phyloP scores from a whole-genome alignment of 2,888 invertebrate species.

The Autographa gamma region DNA sequence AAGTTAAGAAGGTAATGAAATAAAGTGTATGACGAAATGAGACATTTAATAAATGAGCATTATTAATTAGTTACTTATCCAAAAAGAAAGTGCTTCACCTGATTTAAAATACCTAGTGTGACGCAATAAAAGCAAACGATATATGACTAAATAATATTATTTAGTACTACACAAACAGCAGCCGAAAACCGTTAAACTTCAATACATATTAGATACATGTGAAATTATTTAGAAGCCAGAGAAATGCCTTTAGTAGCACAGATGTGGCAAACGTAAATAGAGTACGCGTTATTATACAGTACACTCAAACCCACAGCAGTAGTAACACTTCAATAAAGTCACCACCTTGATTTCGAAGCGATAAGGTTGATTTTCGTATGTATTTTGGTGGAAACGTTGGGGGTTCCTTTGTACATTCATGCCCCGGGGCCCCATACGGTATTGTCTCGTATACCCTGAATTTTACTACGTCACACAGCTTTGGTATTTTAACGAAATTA shows the following conservation, averaged over 20 bases:
- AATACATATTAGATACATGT: not conserved
- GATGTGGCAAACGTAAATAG: slow-evolving; percentile 3
- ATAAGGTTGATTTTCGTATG: not conserved
- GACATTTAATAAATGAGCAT: no score
- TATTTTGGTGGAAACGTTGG: not conserved
- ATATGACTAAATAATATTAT: not conserved
- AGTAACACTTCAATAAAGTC: not conserved
- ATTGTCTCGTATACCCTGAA: not conserved
- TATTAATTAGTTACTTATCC: no score
- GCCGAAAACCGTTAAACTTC: not conserved
- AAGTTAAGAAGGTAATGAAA: no score
- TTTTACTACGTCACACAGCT: not conserved
- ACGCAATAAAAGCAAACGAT: not conserved
- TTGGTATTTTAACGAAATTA: slow-evolving; percentile 5
- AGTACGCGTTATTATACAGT: not conserved
- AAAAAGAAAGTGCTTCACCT: no score
- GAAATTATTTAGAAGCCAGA: slow-evolving; percentile 3
- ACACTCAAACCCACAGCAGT: not conserved
- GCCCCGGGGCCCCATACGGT: not conserved
- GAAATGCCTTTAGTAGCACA: slow-evolving; percentile 1
- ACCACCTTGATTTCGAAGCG: not conserved
- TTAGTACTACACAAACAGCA: not conserved
- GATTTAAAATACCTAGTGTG: no score
- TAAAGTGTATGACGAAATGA: no score
- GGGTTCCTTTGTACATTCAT: not conserved